These are phyloP conservation scores for Morinoia aosen DNA, from an alignment of 2,888 invertebrate genomes.

Conservation along the genomic window DNA sequence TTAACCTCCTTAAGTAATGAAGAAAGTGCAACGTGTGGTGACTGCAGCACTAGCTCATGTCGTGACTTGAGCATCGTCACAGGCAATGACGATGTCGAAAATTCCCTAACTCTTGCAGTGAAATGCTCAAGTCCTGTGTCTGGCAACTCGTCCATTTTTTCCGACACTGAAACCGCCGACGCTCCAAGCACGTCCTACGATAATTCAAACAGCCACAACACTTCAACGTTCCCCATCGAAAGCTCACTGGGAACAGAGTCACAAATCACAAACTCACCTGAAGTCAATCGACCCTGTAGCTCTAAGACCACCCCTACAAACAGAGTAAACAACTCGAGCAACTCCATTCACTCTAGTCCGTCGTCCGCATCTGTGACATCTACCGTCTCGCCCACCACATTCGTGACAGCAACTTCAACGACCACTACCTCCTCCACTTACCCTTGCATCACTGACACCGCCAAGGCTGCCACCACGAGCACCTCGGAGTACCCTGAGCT, in stretches of 20 bases:
- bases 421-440: not conserved
- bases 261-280: not conserved
- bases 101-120: not conserved
- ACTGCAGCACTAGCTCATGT: not conserved
- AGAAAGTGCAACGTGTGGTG: not conserved
- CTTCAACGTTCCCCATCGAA: not conserved
- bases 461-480: slow-evolving; percentile 30
- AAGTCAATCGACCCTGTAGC: not conserved
- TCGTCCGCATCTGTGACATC: not conserved
- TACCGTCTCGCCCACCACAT: not conserved
- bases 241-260: not conserved
- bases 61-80: not conserved
- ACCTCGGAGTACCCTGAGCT: slow-evolving; percentile 32
- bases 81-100: not conserved
- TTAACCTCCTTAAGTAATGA: not conserved
- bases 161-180: slow-evolving; percentile 22
- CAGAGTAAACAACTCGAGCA: not conserved
- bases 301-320: not conserved
- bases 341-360: not conserved
- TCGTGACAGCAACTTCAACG: not conserved
- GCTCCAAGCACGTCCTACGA: slow-evolving; percentile 35
- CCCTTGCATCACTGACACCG: not conserved
- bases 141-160: not conserved
- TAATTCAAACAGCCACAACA: slow-evolving; percentile 37
- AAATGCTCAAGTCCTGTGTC: slow-evolving; percentile 34